A percentile compares a stretch with the other conserved stretches of the same genome.
phyloP scores from a whole-genome alignment of 2,797 vertebrate genomes.

The Eurystomus glaucurus region DNA sequence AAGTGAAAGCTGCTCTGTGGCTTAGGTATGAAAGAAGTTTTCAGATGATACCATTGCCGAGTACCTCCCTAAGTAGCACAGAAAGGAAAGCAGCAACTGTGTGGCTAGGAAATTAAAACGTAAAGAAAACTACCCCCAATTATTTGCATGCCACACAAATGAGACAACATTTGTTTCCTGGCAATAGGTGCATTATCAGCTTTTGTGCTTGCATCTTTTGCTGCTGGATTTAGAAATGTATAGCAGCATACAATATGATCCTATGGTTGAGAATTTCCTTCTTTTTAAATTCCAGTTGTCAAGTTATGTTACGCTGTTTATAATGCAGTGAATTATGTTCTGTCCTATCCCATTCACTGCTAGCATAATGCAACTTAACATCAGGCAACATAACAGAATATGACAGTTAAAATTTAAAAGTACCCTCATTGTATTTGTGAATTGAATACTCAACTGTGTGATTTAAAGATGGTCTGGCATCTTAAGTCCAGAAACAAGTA shows the following conservation, averaged over 20 bases:
- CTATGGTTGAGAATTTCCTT: conserved; percentile 56
- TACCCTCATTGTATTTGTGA: conserved; percentile 79
- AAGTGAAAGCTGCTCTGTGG: conserved; percentile 11
- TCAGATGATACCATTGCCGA: not conserved
- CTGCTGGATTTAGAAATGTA: conserved; percentile 42
- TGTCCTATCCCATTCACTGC: conserved; percentile 69
- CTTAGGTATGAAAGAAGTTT: conserved; percentile 58
- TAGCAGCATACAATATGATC: not conserved
- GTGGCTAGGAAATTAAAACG: not conserved
- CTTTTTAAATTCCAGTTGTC: conserved; percentile 78
- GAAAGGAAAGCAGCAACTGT: not conserved
- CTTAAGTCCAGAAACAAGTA: conserved; percentile 68
- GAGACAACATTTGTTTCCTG: conserved; percentile 11
- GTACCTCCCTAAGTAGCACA: not conserved
- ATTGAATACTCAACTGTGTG: conserved; percentile 65
- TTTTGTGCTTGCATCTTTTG: not conserved
- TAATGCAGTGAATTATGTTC: conserved; percentile 71
- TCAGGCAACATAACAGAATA: conserved; percentile 70
- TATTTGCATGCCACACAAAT: not conserved
- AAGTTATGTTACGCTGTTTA: conserved; percentile 73
- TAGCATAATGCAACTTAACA: conserved; percentile 78
- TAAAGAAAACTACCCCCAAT: not conserved
- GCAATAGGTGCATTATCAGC: not conserved
- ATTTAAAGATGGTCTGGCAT: conserved; percentile 77
- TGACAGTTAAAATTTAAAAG: conserved; percentile 78